phyloP scores from a whole-genome alignment of 2,113 vertebrate genomes.

The Trogon surrucura region DNA sequence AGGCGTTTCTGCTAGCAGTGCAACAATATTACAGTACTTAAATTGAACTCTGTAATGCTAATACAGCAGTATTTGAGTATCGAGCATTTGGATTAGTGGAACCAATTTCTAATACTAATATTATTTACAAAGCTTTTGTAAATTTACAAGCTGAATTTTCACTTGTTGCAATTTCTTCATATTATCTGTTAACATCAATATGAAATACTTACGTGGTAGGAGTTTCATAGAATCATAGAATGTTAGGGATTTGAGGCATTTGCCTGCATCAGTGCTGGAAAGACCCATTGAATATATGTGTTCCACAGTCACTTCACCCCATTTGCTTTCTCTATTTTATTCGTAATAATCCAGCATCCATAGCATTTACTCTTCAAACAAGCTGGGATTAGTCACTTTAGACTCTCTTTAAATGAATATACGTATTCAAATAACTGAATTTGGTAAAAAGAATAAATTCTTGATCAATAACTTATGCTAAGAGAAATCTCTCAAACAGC shows the following conservation, averaged over 20 bases:
- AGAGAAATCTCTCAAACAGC: background rate
- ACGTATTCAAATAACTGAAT: background rate
- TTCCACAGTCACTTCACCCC: background rate
- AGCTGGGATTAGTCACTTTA: background rate
- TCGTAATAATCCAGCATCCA: background rate
- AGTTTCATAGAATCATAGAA: no score
- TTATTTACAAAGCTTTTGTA: background rate
- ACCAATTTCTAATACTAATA: background rate
- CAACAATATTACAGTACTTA: background rate
- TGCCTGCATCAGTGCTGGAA: background rate
- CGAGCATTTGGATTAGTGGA: background rate
- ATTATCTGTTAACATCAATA: background rate
- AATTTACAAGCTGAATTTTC: background rate
- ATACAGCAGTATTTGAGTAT: background rate
- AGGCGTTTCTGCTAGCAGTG: background rate
- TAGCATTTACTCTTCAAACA: background rate
- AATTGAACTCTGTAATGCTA: background rate
- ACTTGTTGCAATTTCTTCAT: background rate
- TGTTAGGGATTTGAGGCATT: no score
- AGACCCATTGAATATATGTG: background rate
- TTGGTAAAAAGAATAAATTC: background rate
- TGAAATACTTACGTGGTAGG: background rate
- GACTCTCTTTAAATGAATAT: background rate
- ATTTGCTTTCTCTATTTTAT: background rate
- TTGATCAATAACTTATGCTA: background rate